phyloP scores from a whole-genome alignment of 1,140 invertebrate genomes.

The Drosophila lini region DNA sequence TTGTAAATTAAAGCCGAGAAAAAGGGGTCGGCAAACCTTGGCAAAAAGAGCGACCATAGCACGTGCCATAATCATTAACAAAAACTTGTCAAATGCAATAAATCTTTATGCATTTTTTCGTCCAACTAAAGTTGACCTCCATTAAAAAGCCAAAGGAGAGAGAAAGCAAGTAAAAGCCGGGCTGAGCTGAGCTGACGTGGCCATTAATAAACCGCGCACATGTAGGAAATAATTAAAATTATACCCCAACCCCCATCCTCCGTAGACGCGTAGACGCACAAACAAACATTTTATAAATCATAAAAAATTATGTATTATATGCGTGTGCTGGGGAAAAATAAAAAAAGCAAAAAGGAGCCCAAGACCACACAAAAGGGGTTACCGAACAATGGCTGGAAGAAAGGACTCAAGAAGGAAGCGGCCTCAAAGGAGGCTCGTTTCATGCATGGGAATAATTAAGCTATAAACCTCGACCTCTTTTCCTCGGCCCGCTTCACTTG shows the following conservation, averaged over 20 bases:
- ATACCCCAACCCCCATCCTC: background rate
- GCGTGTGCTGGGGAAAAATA: slow-evolving; percentile 53
- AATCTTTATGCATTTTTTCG: slow-evolving; percentile 55
- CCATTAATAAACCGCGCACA: slow-evolving; percentile 71
- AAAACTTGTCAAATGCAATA: slow-evolving; percentile 60
- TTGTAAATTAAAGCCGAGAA: slow-evolving; percentile 28
- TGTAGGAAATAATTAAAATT: slow-evolving; percentile 78
- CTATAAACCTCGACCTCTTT: slow-evolving; percentile 82
- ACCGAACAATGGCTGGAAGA: slow-evolving; percentile 30
- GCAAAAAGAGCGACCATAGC: slow-evolving; percentile 43
- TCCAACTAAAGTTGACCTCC: slow-evolving; percentile 49
- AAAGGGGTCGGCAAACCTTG: slow-evolving; percentile 47
- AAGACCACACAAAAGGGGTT: slow-evolving; percentile 23
- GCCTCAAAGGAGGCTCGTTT: slow-evolving; percentile 52
- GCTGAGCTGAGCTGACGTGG: slow-evolving; percentile 48
- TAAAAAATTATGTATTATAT: slow-evolving; percentile 79
- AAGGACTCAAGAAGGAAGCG: slow-evolving; percentile 34
- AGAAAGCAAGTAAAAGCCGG: slow-evolving; percentile 2
- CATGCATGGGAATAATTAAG: slow-evolving; percentile 81
- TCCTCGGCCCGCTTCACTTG: slow-evolving; percentile 51
- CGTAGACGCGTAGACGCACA: background rate
- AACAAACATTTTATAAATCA: slow-evolving; percentile 74
- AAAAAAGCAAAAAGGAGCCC: slow-evolving; percentile 11
- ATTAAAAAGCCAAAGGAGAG: slow-evolving; percentile 31
- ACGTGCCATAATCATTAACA: slow-evolving; percentile 54